Conservation (phyloP, 2,113 vertebrate genomes). For the Malurus melanocephalus region DNA sequence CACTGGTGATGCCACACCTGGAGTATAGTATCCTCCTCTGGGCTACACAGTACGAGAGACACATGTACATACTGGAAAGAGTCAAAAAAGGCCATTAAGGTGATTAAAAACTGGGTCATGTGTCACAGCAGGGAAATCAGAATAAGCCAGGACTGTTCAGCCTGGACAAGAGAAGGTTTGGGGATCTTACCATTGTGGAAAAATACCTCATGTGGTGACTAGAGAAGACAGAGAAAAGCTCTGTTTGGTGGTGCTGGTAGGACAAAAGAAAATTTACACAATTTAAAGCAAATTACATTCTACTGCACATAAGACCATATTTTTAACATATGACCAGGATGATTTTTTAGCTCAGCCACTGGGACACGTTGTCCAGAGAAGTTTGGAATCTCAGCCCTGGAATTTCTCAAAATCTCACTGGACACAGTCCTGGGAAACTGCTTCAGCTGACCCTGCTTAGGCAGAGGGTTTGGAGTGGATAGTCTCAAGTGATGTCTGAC, state of each 20-base stretch:
- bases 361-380: neutral
- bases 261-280: neutral
- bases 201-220: neutral
- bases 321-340: neutral
- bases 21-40: neutral
- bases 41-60: neutral
- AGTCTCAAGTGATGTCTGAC: neutral
- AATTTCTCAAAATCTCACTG: neutral
- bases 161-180: neutral
- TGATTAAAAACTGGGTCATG: neutral
- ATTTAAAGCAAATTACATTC: neutral
- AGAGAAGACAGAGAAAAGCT: neutral
- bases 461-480: neutral
- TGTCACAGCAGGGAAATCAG: neutral
- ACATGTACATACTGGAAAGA: neutral
- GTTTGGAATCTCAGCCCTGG: neutral
- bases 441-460: neutral
- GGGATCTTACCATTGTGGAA: neutral
- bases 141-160: neutral
- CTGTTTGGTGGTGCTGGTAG: neutral
- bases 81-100: neutral
- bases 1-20: neutral
- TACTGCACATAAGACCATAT: neutral
- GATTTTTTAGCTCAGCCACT: neutral
- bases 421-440: neutral